Conservation (phyloP, 2,113 vertebrate genomes). For the Cinclus mexicanus region DNA sequence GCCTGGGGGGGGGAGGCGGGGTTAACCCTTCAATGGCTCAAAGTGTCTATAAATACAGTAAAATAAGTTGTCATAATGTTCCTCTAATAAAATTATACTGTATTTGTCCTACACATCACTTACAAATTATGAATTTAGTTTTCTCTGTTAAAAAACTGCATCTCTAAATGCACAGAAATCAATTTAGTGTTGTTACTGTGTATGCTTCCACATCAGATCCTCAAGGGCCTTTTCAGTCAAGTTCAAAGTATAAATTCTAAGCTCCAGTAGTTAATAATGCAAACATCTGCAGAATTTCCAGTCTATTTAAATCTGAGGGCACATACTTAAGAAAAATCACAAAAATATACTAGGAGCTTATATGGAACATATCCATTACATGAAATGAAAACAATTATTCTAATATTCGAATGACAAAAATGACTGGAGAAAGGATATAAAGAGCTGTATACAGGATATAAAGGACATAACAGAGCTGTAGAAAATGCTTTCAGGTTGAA, state of each 20-base stretch:
- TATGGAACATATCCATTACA: neutral
- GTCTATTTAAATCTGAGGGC: neutral
- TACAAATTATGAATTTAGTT: neutral
- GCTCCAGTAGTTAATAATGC: neutral
- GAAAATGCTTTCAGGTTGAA: neutral
- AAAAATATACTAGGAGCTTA: neutral
- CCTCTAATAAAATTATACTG: neutral
- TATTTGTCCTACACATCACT: neutral
- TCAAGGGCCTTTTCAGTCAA: constrained; percentile 25
- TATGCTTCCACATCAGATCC: neutral
- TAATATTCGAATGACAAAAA: neutral
- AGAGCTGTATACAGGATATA: neutral
- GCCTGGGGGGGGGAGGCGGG: neutral
- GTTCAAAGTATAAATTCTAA: constrained; percentile 8
- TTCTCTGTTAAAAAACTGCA: neutral
- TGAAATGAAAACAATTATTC: neutral
- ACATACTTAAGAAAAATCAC: neutral
- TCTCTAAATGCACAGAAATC: neutral
- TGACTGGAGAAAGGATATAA: neutral
- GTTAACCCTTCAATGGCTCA: constrained; percentile 57
- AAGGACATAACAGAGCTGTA: neutral
- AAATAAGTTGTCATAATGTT: neutral
- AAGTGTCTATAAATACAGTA: neutral
- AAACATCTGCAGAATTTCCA: neutral
- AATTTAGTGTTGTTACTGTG: neutral